Conservation (phyloP, 2,797 vertebrate genomes). For the Smutsia temminckii region DNA sequence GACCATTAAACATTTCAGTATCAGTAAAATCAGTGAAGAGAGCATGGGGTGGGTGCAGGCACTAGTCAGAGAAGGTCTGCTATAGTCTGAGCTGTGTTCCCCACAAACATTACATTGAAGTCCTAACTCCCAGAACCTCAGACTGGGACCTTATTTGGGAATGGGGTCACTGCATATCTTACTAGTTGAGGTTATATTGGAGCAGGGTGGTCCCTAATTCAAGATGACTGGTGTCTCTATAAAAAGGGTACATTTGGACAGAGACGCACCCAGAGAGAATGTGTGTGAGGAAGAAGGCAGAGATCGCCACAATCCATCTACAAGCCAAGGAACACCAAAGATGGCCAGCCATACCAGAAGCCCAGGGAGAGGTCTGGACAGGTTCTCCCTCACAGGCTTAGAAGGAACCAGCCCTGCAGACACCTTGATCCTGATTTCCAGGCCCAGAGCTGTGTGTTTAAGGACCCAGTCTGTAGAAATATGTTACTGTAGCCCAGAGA, state of each 20-base stretch:
- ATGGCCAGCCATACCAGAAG: rapidly evolving
- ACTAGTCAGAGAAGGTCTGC: background rate
- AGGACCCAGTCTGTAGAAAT: background rate
- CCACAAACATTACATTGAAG: background rate
- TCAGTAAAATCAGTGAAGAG: background rate
- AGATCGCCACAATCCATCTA: background rate
- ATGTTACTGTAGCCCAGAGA: background rate
- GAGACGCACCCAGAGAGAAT: background rate
- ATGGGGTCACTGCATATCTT: background rate
- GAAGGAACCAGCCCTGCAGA: background rate
- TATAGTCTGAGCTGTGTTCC: background rate
- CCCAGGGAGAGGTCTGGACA: background rate
- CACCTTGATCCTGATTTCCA: background rate
- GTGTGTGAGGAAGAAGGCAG: background rate
- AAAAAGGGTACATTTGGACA: background rate
- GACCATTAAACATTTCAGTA: background rate
- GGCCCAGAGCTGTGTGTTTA: background rate
- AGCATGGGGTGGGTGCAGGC: rapidly evolving
- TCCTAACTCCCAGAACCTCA: background rate
- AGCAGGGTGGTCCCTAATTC: background rate
- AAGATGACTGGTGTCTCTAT: background rate
- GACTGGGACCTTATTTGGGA: background rate
- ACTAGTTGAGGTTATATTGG: background rate
- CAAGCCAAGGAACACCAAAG: background rate
- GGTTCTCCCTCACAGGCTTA: background rate